Evolutionary conservation across 2,113 vertebrate species (phyloP), one percentile per base, ranked within the genome.

Genomic region (Amphilophus citrinellus): DNA sequence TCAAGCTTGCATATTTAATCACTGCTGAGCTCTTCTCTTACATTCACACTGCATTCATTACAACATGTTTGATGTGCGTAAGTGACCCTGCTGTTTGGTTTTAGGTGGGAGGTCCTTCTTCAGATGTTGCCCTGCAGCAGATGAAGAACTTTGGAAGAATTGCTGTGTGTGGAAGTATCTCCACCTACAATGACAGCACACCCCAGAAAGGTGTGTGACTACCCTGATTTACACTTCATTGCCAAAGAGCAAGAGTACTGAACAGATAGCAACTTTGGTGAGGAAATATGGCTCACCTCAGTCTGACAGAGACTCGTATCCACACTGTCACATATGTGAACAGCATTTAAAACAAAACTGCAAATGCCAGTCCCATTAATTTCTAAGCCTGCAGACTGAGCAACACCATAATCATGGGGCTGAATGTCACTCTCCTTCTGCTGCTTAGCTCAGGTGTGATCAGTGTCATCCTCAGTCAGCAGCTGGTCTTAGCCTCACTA

Each of bases 71-170:
- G 13, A 30, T 11, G 37, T 24, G 4, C 60, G 7, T 24, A 56
- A 35, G 14, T 7, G 10, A 62, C 47, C 7, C 4, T 4, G 42
- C 1, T 77, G 11, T 3, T 56, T 83, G 2, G 6, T 60, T 80
- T 20, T 80, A 98, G 98, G 98, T 98, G 32, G 97, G 97, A 80
- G 98, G 97, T 59, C 83, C 95, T 61, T 98, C 96, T 92, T 88
- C 96, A 56, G 96, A 68, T 50, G 39, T 89, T 17, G 97, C 95
- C 37, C 77, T 98, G 37, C 61, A 80, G 4, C 97, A 98, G 10
- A 98, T 98, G 97, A 98, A 97, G 84, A 85, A 87, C 50, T 96
- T 92, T 24, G 98, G 98, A 83, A 97, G 97, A 91, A 96, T 98
- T 89, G 97, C 97, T 7, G 50, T 97, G 11, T 98, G 97, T 87